These are phyloP conservation scores for Tenthredo amoena DNA, from an alignment of 2,888 invertebrate species.

Conservation along the genomic window DNA sequence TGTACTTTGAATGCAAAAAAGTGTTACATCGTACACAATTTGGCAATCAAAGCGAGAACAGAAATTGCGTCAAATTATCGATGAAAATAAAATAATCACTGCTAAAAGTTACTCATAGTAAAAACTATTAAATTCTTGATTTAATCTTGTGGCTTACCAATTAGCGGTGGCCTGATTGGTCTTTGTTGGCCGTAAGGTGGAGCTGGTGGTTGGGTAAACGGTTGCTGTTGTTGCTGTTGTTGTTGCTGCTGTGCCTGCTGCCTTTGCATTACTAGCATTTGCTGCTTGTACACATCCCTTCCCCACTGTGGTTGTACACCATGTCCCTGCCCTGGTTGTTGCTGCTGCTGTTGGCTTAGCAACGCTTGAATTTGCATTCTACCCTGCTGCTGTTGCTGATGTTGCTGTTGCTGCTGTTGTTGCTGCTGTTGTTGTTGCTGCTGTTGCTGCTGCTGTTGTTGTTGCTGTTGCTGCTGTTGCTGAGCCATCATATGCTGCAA, in stretches of 20 bases:
- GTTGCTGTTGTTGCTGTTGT: slow-evolving; percentile 77
- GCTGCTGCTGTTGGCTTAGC: slow-evolving; percentile 78
- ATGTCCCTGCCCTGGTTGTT: slow-evolving; percentile 62
- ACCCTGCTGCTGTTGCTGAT: slow-evolving; percentile 82
- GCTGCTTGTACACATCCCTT: slow-evolving; percentile 65
- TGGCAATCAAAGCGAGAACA: background rate
- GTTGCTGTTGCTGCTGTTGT: slow-evolving; percentile 81
- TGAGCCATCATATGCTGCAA: slow-evolving; percentile 78
- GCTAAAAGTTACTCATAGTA: background rate
- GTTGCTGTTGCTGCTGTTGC: slow-evolving; percentile 78
- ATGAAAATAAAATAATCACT: background rate
- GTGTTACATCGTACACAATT: background rate
- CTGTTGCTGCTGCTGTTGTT: slow-evolving; percentile 80
- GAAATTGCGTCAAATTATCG: slow-evolving; percentile 22
- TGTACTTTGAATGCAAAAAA: background rate
- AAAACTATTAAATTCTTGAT: slow-evolving; percentile 37
- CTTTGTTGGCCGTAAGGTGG: slow-evolving; percentile 81
- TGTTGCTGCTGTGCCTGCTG: slow-evolving; percentile 76
- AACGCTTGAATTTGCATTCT: slow-evolving; percentile 77
- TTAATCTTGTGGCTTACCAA: slow-evolving; percentile 66
- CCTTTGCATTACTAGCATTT: slow-evolving; percentile 70
- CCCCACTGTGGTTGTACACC: slow-evolving; percentile 57
- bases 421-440: slow-evolving; percentile 81
- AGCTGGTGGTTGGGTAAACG: slow-evolving; percentile 82
- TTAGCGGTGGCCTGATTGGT: slow-evolving; percentile 77